These are phyloP conservation scores for Drosophila bocqueti DNA, from an alignment of 1,140 invertebrate genomes.

Conservation along the genomic window DNA sequence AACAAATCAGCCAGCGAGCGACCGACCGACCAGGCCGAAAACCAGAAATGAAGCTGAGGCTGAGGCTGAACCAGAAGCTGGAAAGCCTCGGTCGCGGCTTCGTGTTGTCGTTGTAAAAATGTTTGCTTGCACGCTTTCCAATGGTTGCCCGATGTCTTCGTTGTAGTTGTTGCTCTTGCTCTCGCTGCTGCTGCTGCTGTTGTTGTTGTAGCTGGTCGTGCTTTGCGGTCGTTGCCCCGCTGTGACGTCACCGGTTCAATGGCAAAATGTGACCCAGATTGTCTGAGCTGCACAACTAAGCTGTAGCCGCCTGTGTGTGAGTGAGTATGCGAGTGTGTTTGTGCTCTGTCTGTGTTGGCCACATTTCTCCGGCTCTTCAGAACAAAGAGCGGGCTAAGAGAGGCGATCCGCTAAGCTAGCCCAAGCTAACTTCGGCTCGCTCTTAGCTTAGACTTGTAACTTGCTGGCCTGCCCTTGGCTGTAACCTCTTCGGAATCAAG, in stretches of 20 bases:
- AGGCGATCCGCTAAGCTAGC: constrained; percentile 8
- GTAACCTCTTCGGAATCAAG: constrained; percentile 26
- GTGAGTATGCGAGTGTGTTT: constrained; percentile 14
- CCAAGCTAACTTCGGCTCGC: background rate
- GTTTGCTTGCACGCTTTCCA: constrained; percentile 82
- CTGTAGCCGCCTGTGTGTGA: constrained; percentile 32
- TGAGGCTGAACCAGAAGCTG: constrained; percentile 37
- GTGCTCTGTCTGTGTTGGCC: constrained; percentile 52
- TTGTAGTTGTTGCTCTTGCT: constrained; percentile 35
- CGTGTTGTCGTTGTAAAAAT: constrained; percentile 82
- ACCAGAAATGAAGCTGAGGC: constrained; percentile 67
- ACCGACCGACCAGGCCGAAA: constrained; percentile 30
- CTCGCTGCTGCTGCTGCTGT: constrained; percentile 34
- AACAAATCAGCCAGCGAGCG: constrained; percentile 68
- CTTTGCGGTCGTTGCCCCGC: constrained; percentile 84
- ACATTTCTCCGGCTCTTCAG: constrained; percentile 64
- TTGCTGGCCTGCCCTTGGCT: constrained; percentile 45
- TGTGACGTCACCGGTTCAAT: constrained; percentile 85
- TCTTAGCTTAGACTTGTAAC: constrained; percentile 39
- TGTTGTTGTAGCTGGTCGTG: constrained; percentile 67
- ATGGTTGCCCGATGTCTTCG: constrained; percentile 56
- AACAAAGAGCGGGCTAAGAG: constrained; percentile 60
- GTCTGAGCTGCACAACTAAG: constrained; percentile 84
- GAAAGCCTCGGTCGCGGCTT: constrained; percentile 40
- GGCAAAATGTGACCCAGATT: constrained; percentile 85